Conservation (phyloP, 1,140 invertebrate genomes). For the Rhizoglyphus robini region DNA sequence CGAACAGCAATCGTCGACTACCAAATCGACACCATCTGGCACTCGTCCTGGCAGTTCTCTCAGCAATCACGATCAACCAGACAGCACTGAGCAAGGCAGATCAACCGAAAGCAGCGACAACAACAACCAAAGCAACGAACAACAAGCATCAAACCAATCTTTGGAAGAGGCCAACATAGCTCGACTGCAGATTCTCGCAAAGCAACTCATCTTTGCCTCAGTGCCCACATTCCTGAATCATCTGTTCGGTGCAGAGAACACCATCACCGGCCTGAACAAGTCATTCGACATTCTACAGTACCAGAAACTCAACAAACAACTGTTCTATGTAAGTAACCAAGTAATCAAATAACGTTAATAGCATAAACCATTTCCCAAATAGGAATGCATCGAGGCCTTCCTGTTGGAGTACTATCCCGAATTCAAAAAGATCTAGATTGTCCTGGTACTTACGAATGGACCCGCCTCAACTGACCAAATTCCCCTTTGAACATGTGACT, state of each 20-base stretch:
- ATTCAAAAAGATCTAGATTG: slow-evolving; percentile 8
- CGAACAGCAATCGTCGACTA: not conserved
- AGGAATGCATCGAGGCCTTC: slow-evolving; percentile 13
- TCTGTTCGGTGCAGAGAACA: slow-evolving; percentile 68
- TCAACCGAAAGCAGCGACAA: not conserved
- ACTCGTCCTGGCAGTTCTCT: not conserved
- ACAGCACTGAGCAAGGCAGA: not conserved
- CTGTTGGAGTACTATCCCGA: slow-evolving; percentile 11
- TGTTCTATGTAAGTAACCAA: slow-evolving; percentile 62
- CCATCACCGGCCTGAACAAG: slow-evolving; percentile 63
- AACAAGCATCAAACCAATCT: not conserved
- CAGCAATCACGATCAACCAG: too few relatives aligned
- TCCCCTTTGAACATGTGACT: too few relatives aligned
- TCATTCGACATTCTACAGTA: slow-evolving; percentile 76
- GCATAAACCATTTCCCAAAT: not conserved
- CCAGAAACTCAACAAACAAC: slow-evolving; percentile 69
- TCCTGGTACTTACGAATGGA: too few relatives aligned
- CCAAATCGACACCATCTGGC: not conserved
- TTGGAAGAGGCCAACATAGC: not conserved
- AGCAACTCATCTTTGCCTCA: slow-evolving; percentile 33
- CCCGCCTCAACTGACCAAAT: too few relatives aligned
- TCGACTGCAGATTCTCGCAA: slow-evolving; percentile 31
- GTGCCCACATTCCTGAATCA: slow-evolving; percentile 54
- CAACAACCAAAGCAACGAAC: not conserved
- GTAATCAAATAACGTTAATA: not conserved